phyloP scores from a whole-genome alignment of 2,888 invertebrate genomes.

The Andrena camellia region DNA sequence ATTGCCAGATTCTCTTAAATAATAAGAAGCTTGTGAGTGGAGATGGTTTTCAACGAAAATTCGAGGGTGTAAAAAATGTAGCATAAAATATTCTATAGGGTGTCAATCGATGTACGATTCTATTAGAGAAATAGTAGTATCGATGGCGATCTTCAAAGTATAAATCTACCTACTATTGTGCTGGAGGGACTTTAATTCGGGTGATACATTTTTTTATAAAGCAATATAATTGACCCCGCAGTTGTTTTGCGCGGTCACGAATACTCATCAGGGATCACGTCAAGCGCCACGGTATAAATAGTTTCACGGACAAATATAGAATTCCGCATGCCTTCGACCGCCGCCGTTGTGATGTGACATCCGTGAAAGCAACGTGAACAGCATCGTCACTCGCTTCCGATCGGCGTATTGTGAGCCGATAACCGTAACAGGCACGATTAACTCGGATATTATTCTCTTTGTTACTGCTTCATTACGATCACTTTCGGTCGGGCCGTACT shows the following conservation, averaged over 20 bases:
- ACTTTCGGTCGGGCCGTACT: constrained; percentile 38
- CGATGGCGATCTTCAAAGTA: too few species aligned
- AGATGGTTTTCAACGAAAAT: background rate
- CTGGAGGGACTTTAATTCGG: background rate
- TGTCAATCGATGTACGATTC: too few species aligned
- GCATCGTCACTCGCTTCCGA: constrained; percentile 52
- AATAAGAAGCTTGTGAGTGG: background rate
- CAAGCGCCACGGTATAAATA: constrained; percentile 57
- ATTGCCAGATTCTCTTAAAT: background rate
- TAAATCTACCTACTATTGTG: background rate
- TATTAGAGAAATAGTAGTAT: too few species aligned
- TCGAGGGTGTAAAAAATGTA: too few species aligned
- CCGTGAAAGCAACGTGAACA: constrained; percentile 63
- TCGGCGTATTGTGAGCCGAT: constrained; percentile 15
- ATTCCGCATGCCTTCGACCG: constrained; percentile 45
- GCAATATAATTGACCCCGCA: constrained; percentile 12
- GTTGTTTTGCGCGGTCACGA: constrained; percentile 28
- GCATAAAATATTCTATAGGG: too few species aligned
- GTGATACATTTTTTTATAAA: background rate
- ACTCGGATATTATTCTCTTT: constrained; percentile 17
- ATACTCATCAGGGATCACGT: constrained; percentile 32
- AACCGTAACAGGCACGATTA: constrained; percentile 46
- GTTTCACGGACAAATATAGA: constrained; percentile 57
- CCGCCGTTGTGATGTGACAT: constrained; percentile 67
- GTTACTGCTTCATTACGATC: constrained; percentile 32